Base-by-base conservation (phyloP, 1,140 invertebrate genomes). In the Pseudomyrmex dendroicus region DNA sequence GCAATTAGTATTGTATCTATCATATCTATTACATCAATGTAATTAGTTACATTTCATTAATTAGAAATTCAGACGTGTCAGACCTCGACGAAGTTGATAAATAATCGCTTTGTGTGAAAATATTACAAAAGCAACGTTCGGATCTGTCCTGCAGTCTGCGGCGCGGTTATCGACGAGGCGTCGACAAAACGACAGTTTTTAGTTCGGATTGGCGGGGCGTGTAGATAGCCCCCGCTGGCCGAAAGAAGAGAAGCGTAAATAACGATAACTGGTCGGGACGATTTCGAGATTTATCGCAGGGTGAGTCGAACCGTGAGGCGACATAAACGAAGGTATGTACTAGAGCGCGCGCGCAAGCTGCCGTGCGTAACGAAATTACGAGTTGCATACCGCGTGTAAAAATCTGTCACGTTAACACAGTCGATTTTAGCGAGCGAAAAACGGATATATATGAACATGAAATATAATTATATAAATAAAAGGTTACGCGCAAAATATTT, bases 231-330 rank as follows among this genome's bases (percentile, higher is more conserved):
- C 5, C 4, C 10, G 46, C 63, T 2, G 74, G 44, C 7, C 54
- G 44, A 50, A 73, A 73, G 7, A 15, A 74, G 72, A 17, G 70
- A 64, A 10, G 17, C 63, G 84, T 82, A 67, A 82, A 86, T 85
- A 86, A 86, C 68, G 84, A 82, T 74, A 73, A 85, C 63, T 22
- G 17, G 22, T 25, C 62, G 50, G 46, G 35, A 72, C 56, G 56
- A 85, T 86, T 68, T 73, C 8, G 61, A 54, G 59, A 86, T 86
- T 86, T 86, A 86, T 85, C 54, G 76, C 56, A 17, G 44, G 35
- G 20, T 10, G 56, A 63, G 61, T 57, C 68, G 74, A 62, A 35
- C 10, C 56, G n/a, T 44, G 54, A 57, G n/a, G 46, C 62, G 74
- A 78, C 56, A 78, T 78, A 78, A 78, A 78, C 20, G 73, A 44